phyloP scores from a whole-genome alignment of 1,140 invertebrate species.

The Melipona quadrifasciata region DNA sequence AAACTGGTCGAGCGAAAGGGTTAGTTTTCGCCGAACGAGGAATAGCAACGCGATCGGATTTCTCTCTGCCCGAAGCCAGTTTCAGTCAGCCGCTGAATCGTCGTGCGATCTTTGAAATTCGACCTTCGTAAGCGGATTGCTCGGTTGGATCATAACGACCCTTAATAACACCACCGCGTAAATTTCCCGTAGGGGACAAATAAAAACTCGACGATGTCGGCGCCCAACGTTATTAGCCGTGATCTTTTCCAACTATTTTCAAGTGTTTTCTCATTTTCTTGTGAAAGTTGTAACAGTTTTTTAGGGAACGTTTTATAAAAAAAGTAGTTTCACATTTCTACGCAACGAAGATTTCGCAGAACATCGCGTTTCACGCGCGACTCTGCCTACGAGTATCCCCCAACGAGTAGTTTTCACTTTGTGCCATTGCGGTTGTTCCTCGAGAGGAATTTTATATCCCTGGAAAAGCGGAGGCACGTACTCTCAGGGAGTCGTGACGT shows the following conservation, averaged over 20 bases:
- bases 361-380: neutral
- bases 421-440: conserved; percentile 6
- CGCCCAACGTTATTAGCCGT: too few relatives aligned
- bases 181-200: neutral
- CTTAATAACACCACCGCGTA: neutral
- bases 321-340: too few relatives aligned
- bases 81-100: neutral
- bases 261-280: too few relatives aligned
- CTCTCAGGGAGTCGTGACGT: conserved; percentile 29
- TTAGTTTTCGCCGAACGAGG: conserved; percentile 3
- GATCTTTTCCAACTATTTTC: too few relatives aligned
- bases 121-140: neutral
- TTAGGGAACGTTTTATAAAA: too few relatives aligned
- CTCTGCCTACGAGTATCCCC: too few relatives aligned
- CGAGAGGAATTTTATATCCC: neutral
- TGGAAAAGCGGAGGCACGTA: conserved; percentile 26
- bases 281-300: too few relatives aligned
- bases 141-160: neutral
- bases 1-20: neutral
- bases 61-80: neutral
- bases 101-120: conserved; percentile 2
- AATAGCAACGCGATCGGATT: neutral
- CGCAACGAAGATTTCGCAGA: neutral
- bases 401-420: neutral
- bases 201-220: too few relatives aligned